Evolutionary conservation across 2,797 vertebrate genomes (phyloP).

Genomic region (Menidia menidia): DNA sequence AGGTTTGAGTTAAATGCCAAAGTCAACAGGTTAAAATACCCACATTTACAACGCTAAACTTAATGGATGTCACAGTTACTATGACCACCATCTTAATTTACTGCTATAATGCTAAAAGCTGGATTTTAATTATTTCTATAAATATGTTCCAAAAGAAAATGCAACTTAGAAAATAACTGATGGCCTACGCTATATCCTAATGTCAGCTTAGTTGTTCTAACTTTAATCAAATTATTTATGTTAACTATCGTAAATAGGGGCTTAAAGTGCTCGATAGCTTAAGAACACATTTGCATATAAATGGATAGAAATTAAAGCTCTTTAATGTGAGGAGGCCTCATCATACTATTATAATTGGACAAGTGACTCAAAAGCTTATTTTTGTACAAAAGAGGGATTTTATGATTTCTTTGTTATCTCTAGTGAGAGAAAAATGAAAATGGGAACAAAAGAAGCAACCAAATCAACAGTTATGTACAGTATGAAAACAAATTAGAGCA

Average conservation of each 20-base stretch:
- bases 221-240: not conserved
- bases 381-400: not conserved
- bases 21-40: constrained; percentile 1
- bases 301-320: not conserved
- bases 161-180: too few species aligned
- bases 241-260: not conserved
- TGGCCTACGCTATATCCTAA: too few species aligned
- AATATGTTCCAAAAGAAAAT: too few species aligned
- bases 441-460: too few species aligned
- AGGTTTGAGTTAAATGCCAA: constrained; percentile 21
- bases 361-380: not conserved
- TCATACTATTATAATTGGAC: not conserved
- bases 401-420: not conserved
- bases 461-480: too few species aligned
- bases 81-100: too few species aligned
- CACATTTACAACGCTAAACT: not conserved
- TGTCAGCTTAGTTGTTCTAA: not conserved
- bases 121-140: too few species aligned
- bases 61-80: too few species aligned
- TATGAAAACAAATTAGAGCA: too few species aligned
- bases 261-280: not conserved
- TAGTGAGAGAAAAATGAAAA: too few species aligned
- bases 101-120: too few species aligned
- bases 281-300: not conserved
- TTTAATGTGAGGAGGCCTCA: not conserved